A percentile compares a stretch with the other conserved stretches of the same genome.
Conservation (phyloP, 2,113 vertebrate species). For the Neomonachus schauinslandi region DNA sequence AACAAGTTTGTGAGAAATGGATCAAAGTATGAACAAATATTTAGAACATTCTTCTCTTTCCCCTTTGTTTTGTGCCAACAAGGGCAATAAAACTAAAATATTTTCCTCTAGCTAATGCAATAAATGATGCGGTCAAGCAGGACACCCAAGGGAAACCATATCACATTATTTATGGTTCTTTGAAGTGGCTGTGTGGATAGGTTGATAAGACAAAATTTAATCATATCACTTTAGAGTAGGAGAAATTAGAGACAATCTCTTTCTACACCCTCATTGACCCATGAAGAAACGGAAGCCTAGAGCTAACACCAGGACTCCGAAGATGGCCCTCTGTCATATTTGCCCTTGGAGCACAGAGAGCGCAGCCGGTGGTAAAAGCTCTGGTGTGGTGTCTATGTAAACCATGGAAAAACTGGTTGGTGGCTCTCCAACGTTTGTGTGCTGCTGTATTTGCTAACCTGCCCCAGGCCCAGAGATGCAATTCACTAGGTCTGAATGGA, state of each 20-base stretch:
- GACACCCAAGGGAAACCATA: background rate
- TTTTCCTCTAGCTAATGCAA: background rate
- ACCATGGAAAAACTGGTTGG: background rate
- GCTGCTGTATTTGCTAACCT: background rate
- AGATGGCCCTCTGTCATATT: background rate
- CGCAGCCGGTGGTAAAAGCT: background rate
- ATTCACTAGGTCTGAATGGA: background rate
- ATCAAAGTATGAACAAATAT: background rate
- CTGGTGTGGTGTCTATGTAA: background rate
- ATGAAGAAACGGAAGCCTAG: background rate
- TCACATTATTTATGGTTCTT: conserved; percentile 31
- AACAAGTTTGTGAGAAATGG: background rate
- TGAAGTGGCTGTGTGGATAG: conserved; percentile 12
- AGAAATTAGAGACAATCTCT: background rate
- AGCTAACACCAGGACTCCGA: background rate
- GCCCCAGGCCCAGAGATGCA: background rate
- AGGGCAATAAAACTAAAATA: background rate
- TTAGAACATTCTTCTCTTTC: background rate
- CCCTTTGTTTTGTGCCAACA: background rate
- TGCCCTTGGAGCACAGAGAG: background rate
- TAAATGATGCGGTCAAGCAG: background rate
- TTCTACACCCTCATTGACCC: background rate
- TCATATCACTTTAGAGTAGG: background rate
- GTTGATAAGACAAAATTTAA: background rate
- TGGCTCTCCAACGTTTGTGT: background rate